A percentile compares a stretch with the other conserved stretches of the same genome.
These are phyloP conservation scores for Thamnaconus septentrionalis DNA, from an alignment of 2,113 vertebrate species.

Conservation along the genomic window DNA sequence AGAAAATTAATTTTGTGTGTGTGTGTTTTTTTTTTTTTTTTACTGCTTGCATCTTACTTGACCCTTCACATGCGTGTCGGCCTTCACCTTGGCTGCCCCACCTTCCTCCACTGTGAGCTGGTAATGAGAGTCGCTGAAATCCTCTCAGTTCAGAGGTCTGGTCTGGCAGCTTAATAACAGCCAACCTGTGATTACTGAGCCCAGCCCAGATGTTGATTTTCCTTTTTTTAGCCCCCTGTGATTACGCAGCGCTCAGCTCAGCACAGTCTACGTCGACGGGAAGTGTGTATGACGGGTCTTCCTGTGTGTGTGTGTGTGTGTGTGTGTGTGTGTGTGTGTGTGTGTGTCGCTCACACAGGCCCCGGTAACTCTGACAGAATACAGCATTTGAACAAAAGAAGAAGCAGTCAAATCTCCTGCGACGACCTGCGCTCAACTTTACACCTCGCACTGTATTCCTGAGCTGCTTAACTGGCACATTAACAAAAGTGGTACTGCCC, in stretches of 20 bases:
- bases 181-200: slow-evolving; percentile 71
- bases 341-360: neutral
- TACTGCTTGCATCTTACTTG: neutral
- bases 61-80: slow-evolving; percentile 10
- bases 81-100: slow-evolving; percentile 45
- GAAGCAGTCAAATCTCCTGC: no score
- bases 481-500: slow-evolving; percentile 27
- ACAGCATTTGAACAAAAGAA: neutral
- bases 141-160: slow-evolving; percentile 47
- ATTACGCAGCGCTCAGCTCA: slow-evolving; percentile 48
- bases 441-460: neutral
- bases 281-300: slow-evolving; percentile 9
- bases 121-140: slow-evolving; percentile 57
- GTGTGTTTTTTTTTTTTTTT: slow-evolving; percentile 4
- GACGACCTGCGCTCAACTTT: no score
- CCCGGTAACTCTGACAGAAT: neutral
- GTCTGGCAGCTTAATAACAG: slow-evolving; percentile 65
- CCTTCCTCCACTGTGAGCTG: slow-evolving; percentile 29
- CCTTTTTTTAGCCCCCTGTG: slow-evolving; percentile 65
- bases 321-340: neutral
- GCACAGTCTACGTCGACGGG: slow-evolving; percentile 41
- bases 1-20: no score
- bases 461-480: slow-evolving; percentile 13
- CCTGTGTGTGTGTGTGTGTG: slow-evolving; percentile 26
- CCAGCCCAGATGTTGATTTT: slow-evolving; percentile 72